Conservation (phyloP, 2,888 invertebrate species). For the Chrysomela aeneicollis region DNA sequence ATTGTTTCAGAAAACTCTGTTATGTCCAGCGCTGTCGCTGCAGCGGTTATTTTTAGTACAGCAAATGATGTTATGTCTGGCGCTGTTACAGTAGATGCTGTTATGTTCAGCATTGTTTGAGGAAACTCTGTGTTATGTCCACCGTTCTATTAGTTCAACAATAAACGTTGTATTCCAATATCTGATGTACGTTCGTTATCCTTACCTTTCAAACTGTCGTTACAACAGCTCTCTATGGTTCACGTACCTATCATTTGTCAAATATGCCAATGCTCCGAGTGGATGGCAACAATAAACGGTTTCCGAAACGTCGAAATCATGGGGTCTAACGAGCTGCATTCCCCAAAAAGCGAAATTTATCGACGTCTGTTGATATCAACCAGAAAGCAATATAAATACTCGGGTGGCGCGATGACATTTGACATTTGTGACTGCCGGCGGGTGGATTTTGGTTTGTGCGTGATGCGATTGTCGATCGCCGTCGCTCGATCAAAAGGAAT, state of each 20-base stretch:
- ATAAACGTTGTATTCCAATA: too few relatives aligned
- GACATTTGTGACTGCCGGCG: slow-evolving; percentile 30
- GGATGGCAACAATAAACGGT: not conserved
- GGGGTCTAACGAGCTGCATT: not conserved
- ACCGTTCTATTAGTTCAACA: too few relatives aligned
- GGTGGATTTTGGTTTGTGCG: slow-evolving; percentile 48
- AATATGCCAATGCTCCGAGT: not conserved
- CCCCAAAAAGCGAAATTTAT: slow-evolving; percentile 8
- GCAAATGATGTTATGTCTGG: too few relatives aligned
- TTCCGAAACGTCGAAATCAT: not conserved
- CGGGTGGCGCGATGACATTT: slow-evolving; percentile 30
- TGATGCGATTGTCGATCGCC: slow-evolving; percentile 43
- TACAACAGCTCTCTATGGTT: too few relatives aligned
- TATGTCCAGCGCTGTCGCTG: too few relatives aligned
- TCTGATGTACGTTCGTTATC: too few relatives aligned
- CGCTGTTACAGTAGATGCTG: too few relatives aligned
- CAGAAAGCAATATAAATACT: slow-evolving; percentile 29
- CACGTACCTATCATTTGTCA: not conserved
- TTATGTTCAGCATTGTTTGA: too few relatives aligned
- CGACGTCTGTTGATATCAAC: slow-evolving; percentile 25
- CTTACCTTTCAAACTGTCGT: too few relatives aligned
- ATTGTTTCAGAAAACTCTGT: too few relatives aligned
- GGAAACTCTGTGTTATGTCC: too few relatives aligned
- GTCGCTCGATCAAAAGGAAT: slow-evolving; percentile 43
- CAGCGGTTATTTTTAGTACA: too few relatives aligned